phyloP scores from a whole-genome alignment of 2,113 vertebrate species.

The Cyphomyrus discorhynchus region DNA sequence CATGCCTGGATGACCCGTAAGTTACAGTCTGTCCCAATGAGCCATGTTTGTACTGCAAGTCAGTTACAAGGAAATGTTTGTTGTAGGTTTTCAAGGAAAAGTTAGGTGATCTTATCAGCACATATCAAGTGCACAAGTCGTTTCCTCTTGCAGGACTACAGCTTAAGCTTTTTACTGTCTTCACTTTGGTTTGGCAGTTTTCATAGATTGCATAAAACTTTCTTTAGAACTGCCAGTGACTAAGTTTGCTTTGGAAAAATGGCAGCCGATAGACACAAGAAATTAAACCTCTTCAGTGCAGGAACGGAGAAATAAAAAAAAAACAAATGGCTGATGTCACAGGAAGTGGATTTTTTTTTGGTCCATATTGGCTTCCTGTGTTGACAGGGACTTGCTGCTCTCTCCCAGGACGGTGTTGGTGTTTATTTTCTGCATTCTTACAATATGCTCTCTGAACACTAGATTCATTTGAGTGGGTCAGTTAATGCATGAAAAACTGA shows the following conservation, averaged over 20 bases:
- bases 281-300: background rate
- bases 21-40: background rate
- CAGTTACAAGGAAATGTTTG: constrained; percentile 13
- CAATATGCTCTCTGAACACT: background rate
- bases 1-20: background rate
- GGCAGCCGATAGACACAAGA: background rate
- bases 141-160: background rate
- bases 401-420: background rate
- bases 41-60: background rate
- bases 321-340: background rate
- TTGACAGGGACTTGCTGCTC: background rate
- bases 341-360: constrained; percentile 4
- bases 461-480: background rate
- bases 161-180: background rate
- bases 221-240: background rate
- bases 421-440: background rate
- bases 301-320: background rate
- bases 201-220: background rate
- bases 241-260: background rate
- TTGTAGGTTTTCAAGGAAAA: constrained; percentile 24
- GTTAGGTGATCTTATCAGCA: constrained; percentile 6
- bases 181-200: background rate
- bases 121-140: background rate
- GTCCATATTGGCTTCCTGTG: background rate
- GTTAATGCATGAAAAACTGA: background rate